These are phyloP conservation scores for Climacteris rufus DNA, from an alignment of 2,113 vertebrate species.

Conservation along the genomic window DNA sequence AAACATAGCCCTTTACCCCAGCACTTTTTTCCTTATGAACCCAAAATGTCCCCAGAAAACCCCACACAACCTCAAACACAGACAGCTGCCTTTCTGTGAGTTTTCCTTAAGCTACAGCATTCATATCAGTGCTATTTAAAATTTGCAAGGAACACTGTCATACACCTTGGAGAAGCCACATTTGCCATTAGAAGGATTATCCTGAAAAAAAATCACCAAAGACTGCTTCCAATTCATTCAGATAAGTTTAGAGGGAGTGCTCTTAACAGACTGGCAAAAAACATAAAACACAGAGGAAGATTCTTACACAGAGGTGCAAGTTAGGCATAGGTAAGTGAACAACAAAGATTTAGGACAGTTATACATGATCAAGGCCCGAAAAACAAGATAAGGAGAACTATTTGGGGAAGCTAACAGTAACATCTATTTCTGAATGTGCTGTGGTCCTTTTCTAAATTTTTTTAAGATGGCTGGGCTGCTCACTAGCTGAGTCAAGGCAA, in stretches of 20 bases:
- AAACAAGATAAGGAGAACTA: neutral
- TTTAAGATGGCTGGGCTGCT: neutral
- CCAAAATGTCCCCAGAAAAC: neutral
- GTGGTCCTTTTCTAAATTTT: neutral
- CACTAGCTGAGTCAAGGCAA: neutral
- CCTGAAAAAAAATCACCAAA: neutral
- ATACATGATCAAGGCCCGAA: neutral
- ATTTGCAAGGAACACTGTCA: neutral
- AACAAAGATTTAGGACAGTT: neutral
- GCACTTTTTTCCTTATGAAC: neutral
- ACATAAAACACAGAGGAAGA: neutral
- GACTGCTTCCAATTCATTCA: neutral
- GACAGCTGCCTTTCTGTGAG: neutral
- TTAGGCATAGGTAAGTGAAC: neutral
- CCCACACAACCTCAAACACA: neutral
- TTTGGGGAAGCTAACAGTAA: neutral
- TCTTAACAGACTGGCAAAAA: neutral
- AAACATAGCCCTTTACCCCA: neutral
- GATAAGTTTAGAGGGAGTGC: neutral
- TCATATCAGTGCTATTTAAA: neutral
- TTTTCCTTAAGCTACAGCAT: neutral
- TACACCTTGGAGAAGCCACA: conserved; percentile 15
- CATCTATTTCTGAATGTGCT: neutral
- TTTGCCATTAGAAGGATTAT: neutral
- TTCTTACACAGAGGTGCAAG: neutral